Evolutionary conservation across 2,797 vertebrate genomes (phyloP).

Genomic region (Anguilla anguilla): DNA sequence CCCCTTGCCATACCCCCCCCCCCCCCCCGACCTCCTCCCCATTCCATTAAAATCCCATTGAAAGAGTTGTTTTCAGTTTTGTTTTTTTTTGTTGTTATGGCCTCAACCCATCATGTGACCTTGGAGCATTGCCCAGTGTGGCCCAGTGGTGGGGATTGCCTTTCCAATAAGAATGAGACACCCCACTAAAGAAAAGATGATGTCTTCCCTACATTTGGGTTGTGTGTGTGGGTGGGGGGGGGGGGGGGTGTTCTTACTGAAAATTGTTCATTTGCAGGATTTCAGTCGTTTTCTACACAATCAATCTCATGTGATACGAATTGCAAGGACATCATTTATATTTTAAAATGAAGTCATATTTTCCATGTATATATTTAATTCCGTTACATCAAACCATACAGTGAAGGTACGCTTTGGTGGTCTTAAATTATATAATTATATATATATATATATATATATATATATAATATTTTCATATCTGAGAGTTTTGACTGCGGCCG

Average conservation of each 20-base stretch:
- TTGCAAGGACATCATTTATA: background rate
- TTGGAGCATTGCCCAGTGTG: background rate
- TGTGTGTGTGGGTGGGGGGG: background rate
- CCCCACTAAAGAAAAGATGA: background rate
- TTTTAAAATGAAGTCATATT: background rate
- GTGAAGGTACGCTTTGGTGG: background rate
- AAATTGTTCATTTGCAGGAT: background rate
- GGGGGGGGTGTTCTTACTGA: background rate
- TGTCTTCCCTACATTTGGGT: background rate
- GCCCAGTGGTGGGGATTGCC: background rate
- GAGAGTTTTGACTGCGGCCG: background rate
- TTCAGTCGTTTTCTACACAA: background rate
- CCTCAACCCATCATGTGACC: background rate
- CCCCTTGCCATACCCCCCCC: background rate
- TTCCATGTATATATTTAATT: background rate
- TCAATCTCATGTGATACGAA: background rate
- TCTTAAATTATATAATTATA: background rate
- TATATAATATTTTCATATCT: background rate
- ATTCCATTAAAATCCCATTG: background rate
- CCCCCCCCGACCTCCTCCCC: background rate
- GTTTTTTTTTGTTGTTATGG: background rate
- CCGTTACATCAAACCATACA: background rate
- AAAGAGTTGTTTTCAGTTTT: background rate
- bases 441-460: background rate
- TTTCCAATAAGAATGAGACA: background rate